phyloP scores from a whole-genome alignment of 2,797 vertebrate species.

The Syngnathus rostellatus region DNA sequence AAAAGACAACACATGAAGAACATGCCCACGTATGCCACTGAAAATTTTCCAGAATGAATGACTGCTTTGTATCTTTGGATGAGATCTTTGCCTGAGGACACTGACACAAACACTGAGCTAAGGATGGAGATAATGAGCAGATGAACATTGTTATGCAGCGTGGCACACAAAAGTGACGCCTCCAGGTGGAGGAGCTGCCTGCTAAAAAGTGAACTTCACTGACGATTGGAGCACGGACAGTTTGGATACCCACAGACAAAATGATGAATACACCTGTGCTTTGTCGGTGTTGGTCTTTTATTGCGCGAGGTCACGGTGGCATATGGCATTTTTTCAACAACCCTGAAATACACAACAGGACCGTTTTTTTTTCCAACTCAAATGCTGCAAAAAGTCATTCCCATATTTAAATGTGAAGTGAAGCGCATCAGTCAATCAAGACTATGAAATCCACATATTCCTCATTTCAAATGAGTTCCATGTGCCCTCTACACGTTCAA shows the following conservation, averaged over 20 bases:
- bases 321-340: neutral
- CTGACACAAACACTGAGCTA: constrained; percentile 18
- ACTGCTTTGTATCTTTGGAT: constrained; percentile 14
- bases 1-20: neutral
- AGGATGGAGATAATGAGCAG: constrained; percentile 40
- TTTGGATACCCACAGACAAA: neutral
- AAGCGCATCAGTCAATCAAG: neutral
- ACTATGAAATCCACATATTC: constrained; percentile 35
- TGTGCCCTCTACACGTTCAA: constrained; percentile 37
- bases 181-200: constrained; percentile 29
- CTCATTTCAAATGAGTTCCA: constrained; percentile 51
- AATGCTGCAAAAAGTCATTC: constrained; percentile 2
- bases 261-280: no score
- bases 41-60: constrained; percentile 1
- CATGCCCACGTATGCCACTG: neutral
- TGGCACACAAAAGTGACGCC: constrained; percentile 28
- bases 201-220: constrained; percentile 26
- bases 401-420: neutral
- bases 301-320: neutral
- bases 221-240: constrained; percentile 4
- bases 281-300: no score
- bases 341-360: neutral
- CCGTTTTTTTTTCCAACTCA: neutral
- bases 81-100: constrained; percentile 13
- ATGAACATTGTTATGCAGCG: constrained; percentile 25